Percentiles rank a stretch among this genome's conserved stretches.
Evolutionary conservation across 2,888 invertebrate genomes (phyloP).

Genomic region (Habroteleia sp.): DNA sequence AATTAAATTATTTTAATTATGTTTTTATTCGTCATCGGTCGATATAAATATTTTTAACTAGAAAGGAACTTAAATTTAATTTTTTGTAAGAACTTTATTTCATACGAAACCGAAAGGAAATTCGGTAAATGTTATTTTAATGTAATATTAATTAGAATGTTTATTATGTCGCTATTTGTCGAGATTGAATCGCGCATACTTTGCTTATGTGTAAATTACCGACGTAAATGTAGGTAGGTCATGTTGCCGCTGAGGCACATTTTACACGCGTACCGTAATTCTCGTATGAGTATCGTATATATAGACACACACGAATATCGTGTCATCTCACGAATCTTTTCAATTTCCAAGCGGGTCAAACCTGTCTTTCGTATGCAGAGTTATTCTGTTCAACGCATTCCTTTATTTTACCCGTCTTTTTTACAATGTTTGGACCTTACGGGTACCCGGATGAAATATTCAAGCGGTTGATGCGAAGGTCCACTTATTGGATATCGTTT

Average conservation of each 20-base stretch:
- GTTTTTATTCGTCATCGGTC: too few relatives aligned
- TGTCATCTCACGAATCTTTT: conserved; percentile 48
- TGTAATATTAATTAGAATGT: conserved; percentile 13
- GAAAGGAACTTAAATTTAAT: too few relatives aligned
- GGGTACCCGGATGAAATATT: background rate
- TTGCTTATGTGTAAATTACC: background rate
- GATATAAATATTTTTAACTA: too few relatives aligned
- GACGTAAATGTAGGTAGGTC: conserved; percentile 48
- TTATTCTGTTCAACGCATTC: conserved; percentile 14
- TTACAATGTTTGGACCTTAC: background rate
- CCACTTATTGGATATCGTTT: conserved; percentile 19
- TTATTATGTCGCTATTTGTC: background rate
- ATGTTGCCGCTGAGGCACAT: conserved; percentile 36
- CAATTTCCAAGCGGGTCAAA: conserved; percentile 36
- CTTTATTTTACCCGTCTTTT: background rate
- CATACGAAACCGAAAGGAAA: too few relatives aligned
- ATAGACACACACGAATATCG: conserved; percentile 7
- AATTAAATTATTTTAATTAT: too few relatives aligned
- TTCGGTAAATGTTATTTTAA: conserved; percentile 1
- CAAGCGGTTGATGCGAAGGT: background rate
- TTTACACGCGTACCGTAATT: conserved; percentile 50
- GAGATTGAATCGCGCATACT: background rate
- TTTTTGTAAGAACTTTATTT: too few relatives aligned
- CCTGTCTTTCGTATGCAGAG: conserved; percentile 32
- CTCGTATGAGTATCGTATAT: conserved; percentile 14